Base-by-base conservation (phyloP, 2,797 vertebrate species). In the Syngnathus rostellatus region DNA sequence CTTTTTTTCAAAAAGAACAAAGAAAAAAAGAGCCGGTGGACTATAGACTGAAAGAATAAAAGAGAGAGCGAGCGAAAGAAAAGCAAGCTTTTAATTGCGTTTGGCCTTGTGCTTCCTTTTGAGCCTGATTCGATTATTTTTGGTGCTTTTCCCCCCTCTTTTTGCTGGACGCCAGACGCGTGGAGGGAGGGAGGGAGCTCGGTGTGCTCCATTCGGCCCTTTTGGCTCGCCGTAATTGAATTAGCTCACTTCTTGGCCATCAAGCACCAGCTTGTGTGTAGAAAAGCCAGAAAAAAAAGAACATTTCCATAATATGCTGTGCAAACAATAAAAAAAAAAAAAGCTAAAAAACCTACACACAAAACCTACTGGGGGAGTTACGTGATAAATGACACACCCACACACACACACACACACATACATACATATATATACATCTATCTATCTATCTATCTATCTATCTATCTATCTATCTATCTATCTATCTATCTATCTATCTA, bases 111-210 rank as follows among this genome's bases (percentile, higher is more conserved):
- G 92, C 93, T 93, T 93, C 93, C 95, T 63, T 57, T 95, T 93
- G 92, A 90, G 86, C 90, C 81, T 97, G 92, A 99, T 99, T 98
- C 93, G 94, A 99, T 99, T 98, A 98, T 93, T 92, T 55, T 57
- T 37, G 25, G 39, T 61, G 38, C 39, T 55, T 25, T 12, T 88
- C 93, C 87, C 93, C 93, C 93, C 92, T 89, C 82, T 91, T 92
- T 93, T 90, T 93, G 89, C 83, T 84, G 89, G 89, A 90, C 83
- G 89, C 92, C 94, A 96, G 96, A 94, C 95, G 94, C 95, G 96
- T 98, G 97, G 94, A 96, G 92, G 92, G 92, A 95, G 14, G 45
- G 14, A 6, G 5, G 14, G 45, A 46, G 41, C 94, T 93, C 89
- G 92, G 91, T 19, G 25, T 88, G 93, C 87, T 91, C 92, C 95